These are phyloP conservation scores for Platorchestia sp. DNA, from an alignment of 1,140 invertebrate genomes.

Conservation along the genomic window DNA sequence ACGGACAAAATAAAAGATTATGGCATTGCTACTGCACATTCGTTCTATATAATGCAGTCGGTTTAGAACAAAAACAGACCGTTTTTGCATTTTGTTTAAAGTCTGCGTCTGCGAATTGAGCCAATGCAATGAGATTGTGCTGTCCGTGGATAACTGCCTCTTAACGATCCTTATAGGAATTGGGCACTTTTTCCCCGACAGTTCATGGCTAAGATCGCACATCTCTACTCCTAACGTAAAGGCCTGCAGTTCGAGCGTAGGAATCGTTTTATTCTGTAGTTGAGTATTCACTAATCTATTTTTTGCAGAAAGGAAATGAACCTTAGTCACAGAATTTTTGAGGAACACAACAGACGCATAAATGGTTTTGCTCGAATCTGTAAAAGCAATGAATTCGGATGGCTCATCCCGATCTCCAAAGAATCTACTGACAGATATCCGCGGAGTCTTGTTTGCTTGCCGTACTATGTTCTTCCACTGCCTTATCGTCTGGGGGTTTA, in stretches of 20 bases:
- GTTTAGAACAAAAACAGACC: background rate
- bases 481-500: background rate
- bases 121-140: background rate
- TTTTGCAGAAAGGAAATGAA: background rate
- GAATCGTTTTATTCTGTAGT: background rate
- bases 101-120: background rate
- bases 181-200: background rate
- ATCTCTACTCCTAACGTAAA: background rate
- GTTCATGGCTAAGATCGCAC: background rate
- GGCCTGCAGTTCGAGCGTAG: background rate
- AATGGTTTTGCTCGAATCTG: background rate
- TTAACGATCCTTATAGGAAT: background rate
- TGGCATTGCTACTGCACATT: background rate
- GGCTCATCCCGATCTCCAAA: background rate
- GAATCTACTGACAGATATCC: background rate
- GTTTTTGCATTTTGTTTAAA: conserved; percentile 19
- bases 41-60: background rate
- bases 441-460: background rate
- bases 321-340: background rate
- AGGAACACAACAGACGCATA: background rate
- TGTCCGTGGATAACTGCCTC: background rate
- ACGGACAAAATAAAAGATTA: background rate
- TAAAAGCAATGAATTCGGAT: background rate
- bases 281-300: background rate
- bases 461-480: background rate